phyloP scores from a whole-genome alignment of 2,888 invertebrate species.

The Polymixis lichenea region DNA sequence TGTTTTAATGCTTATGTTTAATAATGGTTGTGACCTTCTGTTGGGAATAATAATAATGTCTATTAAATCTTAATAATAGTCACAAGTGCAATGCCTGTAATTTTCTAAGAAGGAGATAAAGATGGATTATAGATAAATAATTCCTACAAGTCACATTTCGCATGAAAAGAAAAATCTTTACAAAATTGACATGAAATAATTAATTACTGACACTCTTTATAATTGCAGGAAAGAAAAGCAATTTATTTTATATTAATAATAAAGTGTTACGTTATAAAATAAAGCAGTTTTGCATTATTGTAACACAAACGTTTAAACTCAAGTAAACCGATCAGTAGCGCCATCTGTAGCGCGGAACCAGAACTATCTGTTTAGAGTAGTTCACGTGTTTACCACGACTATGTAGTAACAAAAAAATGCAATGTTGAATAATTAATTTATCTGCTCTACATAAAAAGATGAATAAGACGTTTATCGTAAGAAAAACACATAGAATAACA shows the following conservation, averaged over 20 bases:
- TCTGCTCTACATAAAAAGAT: background rate
- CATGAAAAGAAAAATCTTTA: background rate
- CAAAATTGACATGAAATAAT: background rate
- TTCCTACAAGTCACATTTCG: background rate
- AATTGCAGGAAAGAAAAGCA: too few relatives aligned
- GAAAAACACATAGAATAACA: background rate
- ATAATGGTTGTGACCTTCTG: constrained; percentile 10
- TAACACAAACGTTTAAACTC: background rate
- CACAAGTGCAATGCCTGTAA: background rate
- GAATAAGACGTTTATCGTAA: background rate
- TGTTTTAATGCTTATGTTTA: constrained; percentile 14
- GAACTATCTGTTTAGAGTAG: constrained; percentile 26
- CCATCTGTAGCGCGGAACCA: constrained; percentile 32
- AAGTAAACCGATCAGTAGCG: constrained; percentile 12
- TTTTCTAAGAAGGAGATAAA: background rate
- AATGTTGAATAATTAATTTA: background rate
- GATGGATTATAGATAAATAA: background rate
- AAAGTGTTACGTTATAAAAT: background rate
- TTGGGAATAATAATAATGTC: background rate
- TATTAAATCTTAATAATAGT: constrained; percentile 9
- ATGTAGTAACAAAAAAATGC: too few relatives aligned
- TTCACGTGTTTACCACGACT: background rate
- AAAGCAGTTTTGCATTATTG: background rate
- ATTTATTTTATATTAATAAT: too few relatives aligned
- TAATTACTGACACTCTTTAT: background rate